Conservation (phyloP, 2,113 vertebrate genomes). For the Hypomesus transpacificus region DNA sequence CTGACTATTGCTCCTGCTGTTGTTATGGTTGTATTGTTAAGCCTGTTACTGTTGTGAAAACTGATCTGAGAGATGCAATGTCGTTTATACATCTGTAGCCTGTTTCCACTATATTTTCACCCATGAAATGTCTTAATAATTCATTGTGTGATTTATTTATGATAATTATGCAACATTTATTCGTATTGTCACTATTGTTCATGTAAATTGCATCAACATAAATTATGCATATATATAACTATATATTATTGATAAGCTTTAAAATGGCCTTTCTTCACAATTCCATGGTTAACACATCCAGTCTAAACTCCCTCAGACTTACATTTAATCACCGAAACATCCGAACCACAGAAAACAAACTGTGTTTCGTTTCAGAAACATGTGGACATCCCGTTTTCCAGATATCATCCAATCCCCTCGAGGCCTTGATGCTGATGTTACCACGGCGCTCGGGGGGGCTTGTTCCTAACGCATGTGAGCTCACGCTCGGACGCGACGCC, state of each 20-base stretch:
- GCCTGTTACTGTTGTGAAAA: too few relatives aligned
- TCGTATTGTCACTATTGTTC: slow-evolving; percentile 7
- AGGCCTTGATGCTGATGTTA: neutral
- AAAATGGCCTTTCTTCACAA: neutral
- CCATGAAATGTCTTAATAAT: slow-evolving; percentile 12
- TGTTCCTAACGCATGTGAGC: slow-evolving; percentile 5
- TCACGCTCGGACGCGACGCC: neutral
- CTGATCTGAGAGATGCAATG: too few relatives aligned
- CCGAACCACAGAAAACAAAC: too few relatives aligned
- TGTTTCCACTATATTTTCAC: neutral
- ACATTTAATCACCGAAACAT: too few relatives aligned
- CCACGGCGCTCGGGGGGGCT: neutral
- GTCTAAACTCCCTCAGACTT: neutral
- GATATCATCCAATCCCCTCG: neutral
- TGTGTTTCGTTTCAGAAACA: too few relatives aligned
- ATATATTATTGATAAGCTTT: slow-evolving; percentile 9
- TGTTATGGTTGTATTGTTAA: too few relatives aligned
- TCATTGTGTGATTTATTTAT: slow-evolving; percentile 14
- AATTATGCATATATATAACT: slow-evolving; percentile 2
- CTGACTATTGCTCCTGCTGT: too few relatives aligned
- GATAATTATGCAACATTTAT: slow-evolving; percentile 12
- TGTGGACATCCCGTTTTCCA: neutral
- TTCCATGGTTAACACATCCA: neutral
- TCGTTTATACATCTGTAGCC: too few relatives aligned
- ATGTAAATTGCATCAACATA: slow-evolving; percentile 15